Conservation (phyloP, 1,140 invertebrate genomes). For the Hylaeus anthracinus region DNA sequence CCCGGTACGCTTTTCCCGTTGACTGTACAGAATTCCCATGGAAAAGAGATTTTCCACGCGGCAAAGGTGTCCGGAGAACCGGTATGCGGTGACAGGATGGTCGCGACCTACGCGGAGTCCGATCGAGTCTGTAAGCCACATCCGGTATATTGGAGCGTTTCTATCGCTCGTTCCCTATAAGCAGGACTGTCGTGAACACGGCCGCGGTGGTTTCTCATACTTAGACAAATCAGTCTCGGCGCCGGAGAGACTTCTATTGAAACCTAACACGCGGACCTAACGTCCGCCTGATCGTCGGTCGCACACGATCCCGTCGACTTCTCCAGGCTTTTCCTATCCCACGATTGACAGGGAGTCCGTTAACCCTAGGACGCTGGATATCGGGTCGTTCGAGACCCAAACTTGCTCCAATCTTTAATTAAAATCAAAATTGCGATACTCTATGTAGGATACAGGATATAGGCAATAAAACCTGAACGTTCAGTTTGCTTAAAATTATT, state of each 20-base stretch:
- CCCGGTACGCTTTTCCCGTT: conserved; percentile 34
- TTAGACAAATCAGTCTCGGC: conserved; percentile 46
- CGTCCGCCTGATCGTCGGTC: neutral
- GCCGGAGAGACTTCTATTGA: conserved; percentile 30
- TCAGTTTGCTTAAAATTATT: no score
- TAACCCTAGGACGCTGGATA: neutral
- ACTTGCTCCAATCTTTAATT: no score
- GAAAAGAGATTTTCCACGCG: conserved; percentile 7
- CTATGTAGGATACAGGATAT: no score
- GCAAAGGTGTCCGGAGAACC: conserved; percentile 33
- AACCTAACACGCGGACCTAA: conserved; percentile 38
- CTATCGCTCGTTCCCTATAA: conserved; percentile 53
- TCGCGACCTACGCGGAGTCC: conserved; percentile 11
- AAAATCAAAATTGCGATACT: no score
- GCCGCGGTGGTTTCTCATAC: conserved; percentile 43
- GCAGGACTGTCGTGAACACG: conserved; percentile 14
- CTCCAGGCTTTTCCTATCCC: neutral
- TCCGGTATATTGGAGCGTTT: conserved; percentile 53
- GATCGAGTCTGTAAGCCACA: conserved; percentile 51
- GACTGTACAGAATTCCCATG: neutral
- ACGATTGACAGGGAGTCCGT: neutral
- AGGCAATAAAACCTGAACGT: no score
- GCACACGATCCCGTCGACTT: conserved; percentile 22
- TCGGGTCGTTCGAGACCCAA: neutral
- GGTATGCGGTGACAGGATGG: conserved; percentile 52